Evolutionary conservation across 2,888 invertebrate species (phyloP), one percentile per base, ranked within the genome.

Genomic region (Scaptomyza parva): DNA sequence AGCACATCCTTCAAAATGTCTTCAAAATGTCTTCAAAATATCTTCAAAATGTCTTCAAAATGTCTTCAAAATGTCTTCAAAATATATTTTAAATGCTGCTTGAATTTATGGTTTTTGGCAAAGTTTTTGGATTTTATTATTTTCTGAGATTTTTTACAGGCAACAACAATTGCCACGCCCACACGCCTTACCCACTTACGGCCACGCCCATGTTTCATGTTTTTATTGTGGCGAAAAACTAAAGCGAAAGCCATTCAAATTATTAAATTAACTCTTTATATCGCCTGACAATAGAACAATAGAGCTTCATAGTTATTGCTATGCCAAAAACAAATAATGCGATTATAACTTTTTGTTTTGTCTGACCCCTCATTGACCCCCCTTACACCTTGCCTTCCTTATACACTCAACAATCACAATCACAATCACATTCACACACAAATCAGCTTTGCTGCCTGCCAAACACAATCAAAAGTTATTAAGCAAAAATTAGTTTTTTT

Each of bases 201-300:
- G 28, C 20, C 44, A 45, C 17, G 28, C 24, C n/a, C 39, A 40
- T 12, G 17, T 14, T 14, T 1, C 6, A 14, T 14, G 9, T 9
- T 35, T 50, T 12, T 20, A 20, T 68, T 64, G 51, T 30, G 51
- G 52, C 55, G 41, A 43, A 40, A 5, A 35, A 40, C 43, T 52
- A 33, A 55, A 52, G 59, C 51, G 59, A 30, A 40, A 12, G 14
- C 51, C 53, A 28, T 18, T 17, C 3, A 48, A 26, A 60, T 45
- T 40, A 57, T 55, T 62, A 40, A 76, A 62, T 70, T 67, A 62
- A 76, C 67, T 67, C 60, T 50, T 60, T 52, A 60, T 63, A 63
- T 52, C 61, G 43, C 58, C 43, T 40, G 55, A 67, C 69, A 53
- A 50, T 26, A 20, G 17, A 18, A 50, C 44, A 63, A 41, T 3